Conservation (phyloP, 2,797 vertebrate species). For the Cottoperca gobio region DNA sequence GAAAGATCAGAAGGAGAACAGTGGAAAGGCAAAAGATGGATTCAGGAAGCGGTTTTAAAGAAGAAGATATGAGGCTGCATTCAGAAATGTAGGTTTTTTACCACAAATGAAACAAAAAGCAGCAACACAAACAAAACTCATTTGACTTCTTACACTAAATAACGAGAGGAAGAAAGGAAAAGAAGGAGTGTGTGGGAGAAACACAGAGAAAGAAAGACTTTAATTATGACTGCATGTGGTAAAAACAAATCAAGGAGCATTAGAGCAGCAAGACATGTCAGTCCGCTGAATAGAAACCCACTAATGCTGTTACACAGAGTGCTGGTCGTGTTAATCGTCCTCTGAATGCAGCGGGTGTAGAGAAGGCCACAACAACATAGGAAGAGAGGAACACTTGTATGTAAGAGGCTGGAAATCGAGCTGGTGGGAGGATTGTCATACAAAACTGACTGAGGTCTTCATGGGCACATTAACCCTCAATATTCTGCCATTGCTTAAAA, state of each 20-base stretch:
- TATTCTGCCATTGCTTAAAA: no score
- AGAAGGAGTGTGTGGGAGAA: no score
- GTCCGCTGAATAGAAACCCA: constrained; percentile 14
- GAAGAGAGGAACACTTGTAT: no score
- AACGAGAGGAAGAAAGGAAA: background rate
- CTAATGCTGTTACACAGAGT: constrained; percentile 4
- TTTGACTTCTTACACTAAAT: background rate
- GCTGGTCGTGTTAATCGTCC: constrained; percentile 20
- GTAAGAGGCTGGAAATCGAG: no score
- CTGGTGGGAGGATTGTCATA: no score
- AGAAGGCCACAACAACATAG: no score
- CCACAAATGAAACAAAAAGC: background rate
- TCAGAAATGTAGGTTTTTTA: background rate
- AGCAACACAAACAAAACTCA: background rate
- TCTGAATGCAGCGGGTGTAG: background rate
- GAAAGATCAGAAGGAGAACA: background rate
- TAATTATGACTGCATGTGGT: constrained; percentile 3
- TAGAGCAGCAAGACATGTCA: background rate
- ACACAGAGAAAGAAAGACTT: background rate
- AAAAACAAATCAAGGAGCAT: constrained; percentile 2
- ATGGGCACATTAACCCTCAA: no score
- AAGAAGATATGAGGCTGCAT: background rate
- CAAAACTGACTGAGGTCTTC: no score
- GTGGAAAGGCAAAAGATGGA: background rate
- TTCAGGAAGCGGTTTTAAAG: background rate